Base-by-base conservation (phyloP, 64 coral and sea anemone species). In the Montipora sp. region DNA sequence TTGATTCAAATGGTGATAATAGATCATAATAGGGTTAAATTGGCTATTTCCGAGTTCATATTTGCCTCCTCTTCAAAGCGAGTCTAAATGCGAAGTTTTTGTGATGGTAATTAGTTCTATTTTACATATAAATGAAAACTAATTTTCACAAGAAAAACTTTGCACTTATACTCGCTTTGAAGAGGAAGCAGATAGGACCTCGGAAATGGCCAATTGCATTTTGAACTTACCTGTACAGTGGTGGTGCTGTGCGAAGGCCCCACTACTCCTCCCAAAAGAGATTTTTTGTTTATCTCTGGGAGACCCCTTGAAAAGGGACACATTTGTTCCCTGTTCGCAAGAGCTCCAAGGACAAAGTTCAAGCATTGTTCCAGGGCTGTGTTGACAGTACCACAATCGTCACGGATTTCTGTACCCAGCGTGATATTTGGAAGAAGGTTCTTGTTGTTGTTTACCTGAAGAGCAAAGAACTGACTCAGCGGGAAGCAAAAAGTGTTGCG, bases 381-480 rank as follows among this genome's bases (percentile, higher is more conserved):
- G 73, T 96, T 96, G 0, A 96, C 79, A 36, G 85, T 89, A 55
- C 92, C 94, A 83, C 96, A 98, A 43, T 95, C 93, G 48, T 98
- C 96, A 5, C 96, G 93, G 27, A 98, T 93, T 73, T 98, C 96
- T 50, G 80, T 59, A 1, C 96, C 96, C 59, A 98, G 86, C 5
- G 90, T 92, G 50, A 98, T 90, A 63, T 98, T 98, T 12, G 96
- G 96, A 18, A 98, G 87, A 24, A 98, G 60, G 23, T 73, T 87
- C 6, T 48, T 55, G 75, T 98, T 48, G 20, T 66, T 87, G 71
- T 98, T 98, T 9, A 98, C 24, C 93, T 98, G 5, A 19, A 5
- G 19, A 49, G 11, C 4, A 23, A 48, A 50, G 16, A 49, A 78
- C 45, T 46, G 10, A 45, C n/a, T 44, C 21, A 75, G 36, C 8